Evolutionary conservation across 2,888 invertebrate genomes (phyloP), one percentile per base, ranked within the genome.

Genomic region (Brachypalpus laphriformis): DNA sequence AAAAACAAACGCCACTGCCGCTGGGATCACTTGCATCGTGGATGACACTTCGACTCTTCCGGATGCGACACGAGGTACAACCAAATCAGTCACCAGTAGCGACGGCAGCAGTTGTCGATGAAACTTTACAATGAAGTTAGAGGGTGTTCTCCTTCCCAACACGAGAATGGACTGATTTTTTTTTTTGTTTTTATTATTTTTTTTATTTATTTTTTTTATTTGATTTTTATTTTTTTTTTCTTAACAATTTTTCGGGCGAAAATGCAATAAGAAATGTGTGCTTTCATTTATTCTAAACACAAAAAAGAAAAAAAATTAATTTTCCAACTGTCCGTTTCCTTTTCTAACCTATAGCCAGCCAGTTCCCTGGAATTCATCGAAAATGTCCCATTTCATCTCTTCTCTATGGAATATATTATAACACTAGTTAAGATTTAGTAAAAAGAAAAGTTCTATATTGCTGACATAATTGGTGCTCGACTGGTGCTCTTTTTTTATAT

Each of bases 41-140:
- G 95, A 95, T 96, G 94, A 95, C 95, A 1, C 89, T 95, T 57
- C 92, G 95, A 70, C 92, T 96, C 9, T 92, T 95, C 45, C 94
- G 95, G 25, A 92, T 93, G 82, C 93, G 92, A 86, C 90, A 92
- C 66, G 87, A 91, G 68, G 89, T 88, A 87, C 37, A 89, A 89
- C n/a, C 90, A 90, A 8, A 89, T 89, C 28, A 89, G 89, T 18
- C 89, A 89, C 2, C 89, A 89, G 7, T 89, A 87, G 1, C 88
- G 87, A 0, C 87, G 80, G 45, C 87, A 65, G 70, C 87, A 68
- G 87, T 70, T 31, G 59, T 85, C 59, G 76, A 87, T 47, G 78
- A 80, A 57, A 65, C 77, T 47, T 54, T 74, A 57, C 77, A 82
- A 71, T 78, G 34, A 88, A 75, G 82, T 87, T 56, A 76, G 87